Conservation (phyloP, 1,140 invertebrate species). For the Lamellibrachia luymesi region DNA sequence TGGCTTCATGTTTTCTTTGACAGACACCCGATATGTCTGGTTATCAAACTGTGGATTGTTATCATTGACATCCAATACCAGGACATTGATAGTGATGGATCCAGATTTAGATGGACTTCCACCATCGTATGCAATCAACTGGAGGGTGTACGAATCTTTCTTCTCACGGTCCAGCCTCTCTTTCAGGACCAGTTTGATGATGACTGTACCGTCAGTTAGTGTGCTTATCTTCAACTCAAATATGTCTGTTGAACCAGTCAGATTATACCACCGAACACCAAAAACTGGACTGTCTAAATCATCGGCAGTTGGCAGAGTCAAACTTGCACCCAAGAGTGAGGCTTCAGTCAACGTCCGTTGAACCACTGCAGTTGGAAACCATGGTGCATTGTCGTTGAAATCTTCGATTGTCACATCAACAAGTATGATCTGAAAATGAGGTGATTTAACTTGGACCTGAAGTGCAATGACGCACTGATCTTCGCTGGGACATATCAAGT, state of each 20-base stretch:
- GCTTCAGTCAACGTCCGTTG: slow-evolving; percentile 55
- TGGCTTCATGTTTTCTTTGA: slow-evolving; percentile 89
- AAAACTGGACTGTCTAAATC: slow-evolving; percentile 20
- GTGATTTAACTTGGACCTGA: slow-evolving; percentile 7
- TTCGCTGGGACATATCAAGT: background rate
- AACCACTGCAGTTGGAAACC: slow-evolving; percentile 31
- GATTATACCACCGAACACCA: slow-evolving; percentile 22
- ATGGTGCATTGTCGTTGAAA: slow-evolving; percentile 22
- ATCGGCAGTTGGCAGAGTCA: slow-evolving; percentile 46
- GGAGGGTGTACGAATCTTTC: slow-evolving; percentile 77
- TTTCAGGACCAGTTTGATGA: background rate
- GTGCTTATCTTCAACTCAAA: slow-evolving; percentile 21
- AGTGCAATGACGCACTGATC: background rate
- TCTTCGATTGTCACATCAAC: slow-evolving; percentile 22
- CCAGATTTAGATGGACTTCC: slow-evolving; percentile 81
- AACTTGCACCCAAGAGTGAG: slow-evolving; percentile 62
- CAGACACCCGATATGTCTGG: slow-evolving; percentile 78
- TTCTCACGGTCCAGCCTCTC: slow-evolving; percentile 80
- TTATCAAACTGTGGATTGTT: slow-evolving; percentile 92
- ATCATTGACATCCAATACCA: slow-evolving; percentile 91
- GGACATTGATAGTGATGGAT: slow-evolving; percentile 86
- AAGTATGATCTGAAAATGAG: background rate
- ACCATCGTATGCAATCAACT: slow-evolving; percentile 91
- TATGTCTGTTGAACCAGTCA: background rate
- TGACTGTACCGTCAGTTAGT: background rate